phyloP scores from a whole-genome alignment of 2,797 vertebrate genomes.

The Triplophysa yarkandensis region DNA sequence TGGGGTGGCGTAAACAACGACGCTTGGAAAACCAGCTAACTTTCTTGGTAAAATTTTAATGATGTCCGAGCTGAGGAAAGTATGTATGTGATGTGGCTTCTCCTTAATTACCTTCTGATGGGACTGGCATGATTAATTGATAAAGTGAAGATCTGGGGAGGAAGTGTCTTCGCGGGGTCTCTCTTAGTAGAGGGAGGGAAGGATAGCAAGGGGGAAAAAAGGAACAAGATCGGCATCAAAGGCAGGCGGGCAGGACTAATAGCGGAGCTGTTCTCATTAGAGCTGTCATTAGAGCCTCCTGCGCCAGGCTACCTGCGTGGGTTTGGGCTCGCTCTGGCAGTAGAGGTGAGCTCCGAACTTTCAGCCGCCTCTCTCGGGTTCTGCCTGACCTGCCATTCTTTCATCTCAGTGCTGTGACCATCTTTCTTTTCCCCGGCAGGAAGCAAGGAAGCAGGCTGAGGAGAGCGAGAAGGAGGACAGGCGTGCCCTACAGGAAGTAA shows the following conservation, averaged over 20 bases:
- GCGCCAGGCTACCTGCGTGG: conserved; percentile 64
- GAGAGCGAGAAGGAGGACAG: conserved; percentile 79
- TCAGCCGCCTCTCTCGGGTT: conserved; percentile 47
- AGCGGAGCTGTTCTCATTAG: conserved; percentile 92
- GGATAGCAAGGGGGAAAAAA: conserved; percentile 43
- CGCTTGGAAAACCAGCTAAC: conserved; percentile 83
- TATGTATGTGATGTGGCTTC: conserved; percentile 86
- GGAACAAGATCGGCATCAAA: conserved; percentile 88
- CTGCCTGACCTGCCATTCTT: conserved; percentile 70
- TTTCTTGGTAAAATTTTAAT: conserved; percentile 98
- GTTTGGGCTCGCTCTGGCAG: conserved; percentile 76
- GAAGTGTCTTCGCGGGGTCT: conserved; percentile 83
- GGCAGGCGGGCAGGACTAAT: conserved; percentile 93
- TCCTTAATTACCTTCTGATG: conserved; percentile 94
- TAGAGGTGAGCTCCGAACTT: conserved; percentile 90
- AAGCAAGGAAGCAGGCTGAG: conserved; percentile 91
- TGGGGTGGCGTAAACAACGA: conserved; percentile 37
- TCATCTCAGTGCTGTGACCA: conserved; percentile 52
- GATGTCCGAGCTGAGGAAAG: conserved; percentile 75
- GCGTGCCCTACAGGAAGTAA: conserved; percentile 84
- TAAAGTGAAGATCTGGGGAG: conserved; percentile 88
- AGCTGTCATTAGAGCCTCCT: conserved; percentile 86
- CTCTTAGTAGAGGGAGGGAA: conserved; percentile 62
- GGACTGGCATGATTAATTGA: conserved; percentile 99
- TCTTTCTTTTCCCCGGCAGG: conserved; percentile 69